Base-by-base conservation (phyloP, 2,113 vertebrate species). In the Trochalopteron elliotii region DNA sequence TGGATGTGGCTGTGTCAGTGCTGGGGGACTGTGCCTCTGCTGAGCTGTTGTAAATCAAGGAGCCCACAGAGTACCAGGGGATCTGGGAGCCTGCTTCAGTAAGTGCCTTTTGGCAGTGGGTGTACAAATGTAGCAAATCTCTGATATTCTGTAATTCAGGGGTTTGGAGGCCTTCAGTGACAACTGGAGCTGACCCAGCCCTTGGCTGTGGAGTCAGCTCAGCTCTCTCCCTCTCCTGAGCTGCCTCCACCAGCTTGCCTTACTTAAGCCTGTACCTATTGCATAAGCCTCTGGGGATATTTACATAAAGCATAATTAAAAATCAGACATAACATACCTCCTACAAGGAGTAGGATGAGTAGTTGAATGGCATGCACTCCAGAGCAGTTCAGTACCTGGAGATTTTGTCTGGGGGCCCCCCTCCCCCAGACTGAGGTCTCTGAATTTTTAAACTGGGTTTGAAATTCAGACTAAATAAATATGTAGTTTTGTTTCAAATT, bases 241-340 rank as follows among this genome's bases (percentile, higher is more conserved):
- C 88, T 94, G 85, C 81, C 67, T 76, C 68, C 52, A 69, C 90
- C 78, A 83, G 87, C 86, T 83, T 16, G 63, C 80, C 90, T 97
- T 96, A 95, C 87, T 93, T 96, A 94, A 96, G 83, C 92, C 80
- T 93, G 30, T 95, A 90, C 92, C 92, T 96, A 75, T 95, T 97
- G 96, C 94, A 92, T 94, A 96, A 97, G 83, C 83, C 96, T 96
- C 95, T 96, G 85, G 96, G 95, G 92, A 94, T 96, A 96, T 96
- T 96, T 96, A 96, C 93, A 92, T 96, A 96, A 95, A 97, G 92
- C 94, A 84, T 95, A 96, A 96, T 96, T 96, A 96, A 95, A 92
- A 95, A 86, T 96, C 72, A 93, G 93, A 81, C 65, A 88, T 93
- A 97, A 92, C 80, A 85, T 96, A 37, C 80, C 90, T 96, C 75